Conservation (phyloP, 53 echinoderm and acorn worm genomes). For the Holothuria leucospilota region DNA sequence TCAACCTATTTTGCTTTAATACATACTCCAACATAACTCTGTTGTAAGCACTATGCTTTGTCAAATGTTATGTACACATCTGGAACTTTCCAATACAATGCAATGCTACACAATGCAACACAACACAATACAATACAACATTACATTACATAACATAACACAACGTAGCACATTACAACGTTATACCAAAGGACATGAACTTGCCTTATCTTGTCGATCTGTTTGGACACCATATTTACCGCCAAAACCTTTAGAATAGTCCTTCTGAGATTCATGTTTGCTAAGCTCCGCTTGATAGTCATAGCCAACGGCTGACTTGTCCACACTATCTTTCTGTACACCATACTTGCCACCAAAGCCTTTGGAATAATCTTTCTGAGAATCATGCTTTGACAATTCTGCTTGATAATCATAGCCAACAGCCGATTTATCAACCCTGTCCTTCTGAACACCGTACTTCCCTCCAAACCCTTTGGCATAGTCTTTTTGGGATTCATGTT, state of each 20-base stretch:
- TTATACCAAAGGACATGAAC: background rate
- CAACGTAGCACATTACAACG: too few species aligned
- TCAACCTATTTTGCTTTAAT: too few species aligned
- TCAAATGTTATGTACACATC: too few species aligned
- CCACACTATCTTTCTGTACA: constrained; percentile 83
- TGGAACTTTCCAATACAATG: too few species aligned
- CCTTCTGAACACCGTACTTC: constrained; percentile 90
- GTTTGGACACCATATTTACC: constrained; percentile 95
- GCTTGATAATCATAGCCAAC: constrained; percentile 79
- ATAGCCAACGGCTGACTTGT: constrained; percentile 78
- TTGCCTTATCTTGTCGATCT: constrained; percentile 73
- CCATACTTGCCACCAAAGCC: constrained; percentile 98
- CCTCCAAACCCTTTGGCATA: constrained; percentile 87
- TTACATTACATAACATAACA: too few species aligned
- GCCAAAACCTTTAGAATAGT: constrained; percentile 90
- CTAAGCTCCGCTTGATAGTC: constrained; percentile 80
- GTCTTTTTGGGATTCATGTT: constrained; percentile 86
- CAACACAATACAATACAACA: too few species aligned
- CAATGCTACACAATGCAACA: too few species aligned
- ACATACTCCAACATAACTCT: too few species aligned
- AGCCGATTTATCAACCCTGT: constrained; percentile 81
- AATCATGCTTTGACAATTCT: constrained; percentile 81
- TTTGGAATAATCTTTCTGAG: constrained; percentile 88
- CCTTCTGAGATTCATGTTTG: constrained; percentile 91
- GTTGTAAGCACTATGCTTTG: too few species aligned